Conservation (phyloP, 2,113 vertebrate genomes). For the Prochilodus magdalenae region DNA sequence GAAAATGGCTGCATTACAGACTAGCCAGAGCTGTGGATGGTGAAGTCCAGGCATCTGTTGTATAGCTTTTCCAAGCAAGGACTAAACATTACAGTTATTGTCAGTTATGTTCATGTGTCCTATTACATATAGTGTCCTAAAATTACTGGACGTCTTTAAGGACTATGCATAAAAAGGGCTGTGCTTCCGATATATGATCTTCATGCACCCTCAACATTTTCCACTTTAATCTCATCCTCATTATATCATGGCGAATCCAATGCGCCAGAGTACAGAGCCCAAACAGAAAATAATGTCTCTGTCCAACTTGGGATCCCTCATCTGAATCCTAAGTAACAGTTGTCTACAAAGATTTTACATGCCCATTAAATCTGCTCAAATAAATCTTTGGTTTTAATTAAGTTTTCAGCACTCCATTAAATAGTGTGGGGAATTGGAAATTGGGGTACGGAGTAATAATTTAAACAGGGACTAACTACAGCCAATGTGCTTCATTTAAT, state of each 20-base stretch:
- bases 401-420: conserved; percentile 52
- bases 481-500: conserved; percentile 45
- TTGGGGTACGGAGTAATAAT: conserved; percentile 46
- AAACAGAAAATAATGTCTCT: not conserved
- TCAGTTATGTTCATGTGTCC: not conserved
- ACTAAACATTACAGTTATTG: too few relatives aligned
- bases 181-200: not conserved
- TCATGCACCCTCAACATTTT: not conserved
- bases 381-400: conserved; percentile 59
- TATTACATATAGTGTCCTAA: not conserved
- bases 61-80: not conserved
- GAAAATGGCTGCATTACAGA: too few relatives aligned
- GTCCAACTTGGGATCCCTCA: not conserved
- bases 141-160: too few relatives aligned
- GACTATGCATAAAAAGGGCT: not conserved
- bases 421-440: conserved; percentile 42
- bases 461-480: conserved; percentile 41
- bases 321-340: conserved; percentile 7
- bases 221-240: not conserved
- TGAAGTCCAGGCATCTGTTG: not conserved
- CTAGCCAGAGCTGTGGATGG: too few relatives aligned
- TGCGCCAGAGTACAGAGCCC: not conserved
- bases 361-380: conserved; percentile 39
- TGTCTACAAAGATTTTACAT: conserved; percentile 38
- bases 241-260: conserved; percentile 11